Evolutionary conservation across 2,113 vertebrate species (phyloP).

Genomic region (Dipodomys spectabilis): DNA sequence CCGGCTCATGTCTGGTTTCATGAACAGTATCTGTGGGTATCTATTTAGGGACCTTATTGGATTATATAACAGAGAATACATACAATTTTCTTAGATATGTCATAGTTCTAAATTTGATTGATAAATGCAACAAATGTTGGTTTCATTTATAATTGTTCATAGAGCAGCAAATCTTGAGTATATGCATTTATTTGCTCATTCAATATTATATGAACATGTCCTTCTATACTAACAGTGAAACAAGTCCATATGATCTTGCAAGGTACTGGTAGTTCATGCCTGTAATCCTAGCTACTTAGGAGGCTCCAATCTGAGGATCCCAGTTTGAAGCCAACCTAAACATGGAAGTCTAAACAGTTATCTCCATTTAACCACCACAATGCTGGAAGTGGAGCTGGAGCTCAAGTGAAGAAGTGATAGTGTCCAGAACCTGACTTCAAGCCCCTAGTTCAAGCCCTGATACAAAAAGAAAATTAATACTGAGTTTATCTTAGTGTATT

Average conservation of each 20-base stretch:
- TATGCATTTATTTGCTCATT: neutral
- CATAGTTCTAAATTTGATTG: neutral
- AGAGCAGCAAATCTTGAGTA: neutral
- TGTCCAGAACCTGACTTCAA: too few species aligned
- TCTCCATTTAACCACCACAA: too few species aligned
- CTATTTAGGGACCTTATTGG: neutral
- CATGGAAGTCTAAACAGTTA: too few species aligned
- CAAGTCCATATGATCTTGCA: too few species aligned
- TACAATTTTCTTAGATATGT: neutral
- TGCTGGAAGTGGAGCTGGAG: too few species aligned
- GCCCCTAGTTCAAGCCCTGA: too few species aligned
- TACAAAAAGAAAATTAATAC: neutral
- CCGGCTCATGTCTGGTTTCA: neutral
- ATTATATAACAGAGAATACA: neutral
- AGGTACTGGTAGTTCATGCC: too few species aligned
- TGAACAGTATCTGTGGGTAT: neutral
- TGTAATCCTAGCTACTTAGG: too few species aligned
- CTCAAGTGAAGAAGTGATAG: too few species aligned
- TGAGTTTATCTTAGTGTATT: neutral
- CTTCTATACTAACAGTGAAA: neutral
- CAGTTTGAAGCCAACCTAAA: too few species aligned
- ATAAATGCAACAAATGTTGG: neutral
- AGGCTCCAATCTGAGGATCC: too few species aligned
- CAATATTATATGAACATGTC: neutral
- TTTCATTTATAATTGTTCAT: neutral